These are phyloP conservation scores for Coryphaenoides rupestris DNA, from an alignment of 2,113 vertebrate genomes.

Conservation along the genomic window DNA sequence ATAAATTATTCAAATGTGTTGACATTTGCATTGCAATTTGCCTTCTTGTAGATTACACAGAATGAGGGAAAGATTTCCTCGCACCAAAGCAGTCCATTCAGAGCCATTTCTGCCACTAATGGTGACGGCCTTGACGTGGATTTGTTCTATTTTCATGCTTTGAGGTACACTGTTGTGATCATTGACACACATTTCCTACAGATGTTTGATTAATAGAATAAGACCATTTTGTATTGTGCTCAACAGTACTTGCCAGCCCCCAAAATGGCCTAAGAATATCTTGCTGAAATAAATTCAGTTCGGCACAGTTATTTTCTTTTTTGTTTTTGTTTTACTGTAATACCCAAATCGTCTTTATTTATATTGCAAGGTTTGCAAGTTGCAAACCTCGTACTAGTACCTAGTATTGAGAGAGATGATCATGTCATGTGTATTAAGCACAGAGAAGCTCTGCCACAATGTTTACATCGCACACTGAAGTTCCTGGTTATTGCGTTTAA, in stretches of 20 bases:
- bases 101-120: slow-evolving; percentile 53
- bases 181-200: slow-evolving; percentile 68
- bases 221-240: slow-evolving; percentile 65
- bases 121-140: slow-evolving; percentile 55
- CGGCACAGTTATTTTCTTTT: slow-evolving; percentile 51
- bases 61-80: slow-evolving; percentile 49
- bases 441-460: slow-evolving; percentile 59
- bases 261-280: slow-evolving; percentile 40
- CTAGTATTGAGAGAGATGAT: slow-evolving; percentile 57
- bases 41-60: slow-evolving; percentile 65
- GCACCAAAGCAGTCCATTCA: slow-evolving; percentile 66
- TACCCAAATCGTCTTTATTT: slow-evolving; percentile 68
- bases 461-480: slow-evolving; percentile 57
- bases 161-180: slow-evolving; percentile 66
- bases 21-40: slow-evolving; percentile 71
- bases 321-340: slow-evolving; percentile 51
- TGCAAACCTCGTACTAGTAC: slow-evolving; percentile 56
- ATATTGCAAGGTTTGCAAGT: slow-evolving; percentile 57
- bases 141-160: slow-evolving; percentile 64
- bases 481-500: slow-evolving; percentile 68
- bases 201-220: slow-evolving; percentile 77
- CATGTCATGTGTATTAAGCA: slow-evolving; percentile 70
- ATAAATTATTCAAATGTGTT: slow-evolving; percentile 71
- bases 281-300: slow-evolving; percentile 26
- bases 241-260: slow-evolving; percentile 42